phyloP scores from a whole-genome alignment of 1,140 invertebrate genomes.

The Drosophila arawakana region DNA sequence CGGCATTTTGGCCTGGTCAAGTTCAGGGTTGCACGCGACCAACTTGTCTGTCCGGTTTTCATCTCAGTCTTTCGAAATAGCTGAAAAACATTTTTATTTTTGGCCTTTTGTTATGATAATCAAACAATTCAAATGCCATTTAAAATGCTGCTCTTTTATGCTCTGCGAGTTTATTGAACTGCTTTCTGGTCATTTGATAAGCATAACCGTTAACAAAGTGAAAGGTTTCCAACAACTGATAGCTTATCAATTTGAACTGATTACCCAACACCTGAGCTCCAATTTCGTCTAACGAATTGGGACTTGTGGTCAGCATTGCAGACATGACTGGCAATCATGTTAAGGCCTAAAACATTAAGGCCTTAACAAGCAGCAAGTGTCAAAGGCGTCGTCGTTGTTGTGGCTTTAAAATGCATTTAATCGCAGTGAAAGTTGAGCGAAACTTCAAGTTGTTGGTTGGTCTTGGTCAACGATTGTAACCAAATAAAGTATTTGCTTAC shows the following conservation, averaged over 20 bases:
- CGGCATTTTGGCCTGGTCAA: conserved; percentile 64
- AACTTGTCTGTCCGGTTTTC: conserved; percentile 69
- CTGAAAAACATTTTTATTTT: conserved; percentile 49
- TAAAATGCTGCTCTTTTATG: conserved; percentile 1
- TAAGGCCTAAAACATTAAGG: conserved; percentile 5
- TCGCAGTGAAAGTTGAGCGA: conserved; percentile 57
- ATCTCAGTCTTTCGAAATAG: conserved; percentile 40
- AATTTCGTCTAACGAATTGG: conserved; percentile 44
- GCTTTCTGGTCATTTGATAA: conserved; percentile 35
- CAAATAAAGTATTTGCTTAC: conserved; percentile 24
- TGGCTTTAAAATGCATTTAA: conserved; percentile 26
- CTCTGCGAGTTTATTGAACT: conserved; percentile 67
- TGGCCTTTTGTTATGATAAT: conserved; percentile 70
- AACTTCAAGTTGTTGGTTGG: conserved; percentile 35
- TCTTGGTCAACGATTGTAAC: conserved; percentile 39
- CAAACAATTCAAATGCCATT: conserved; percentile 27
- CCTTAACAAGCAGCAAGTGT: conserved; percentile 23
- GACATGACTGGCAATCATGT: conserved; percentile 19
- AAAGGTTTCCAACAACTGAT: conserved; percentile 61
- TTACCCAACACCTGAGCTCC: conserved; percentile 45
- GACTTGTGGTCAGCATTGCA: conserved; percentile 9
- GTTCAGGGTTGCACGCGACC: conserved; percentile 76
- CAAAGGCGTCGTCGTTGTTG: neutral
- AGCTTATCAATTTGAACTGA: conserved; percentile 50
- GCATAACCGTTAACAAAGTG: conserved; percentile 48